Percentiles rank a stretch among this genome's conserved stretches.
These are phyloP conservation scores for Agrilus cyanescens DNA, from an alignment of 2,888 invertebrate species.

Conservation along the genomic window DNA sequence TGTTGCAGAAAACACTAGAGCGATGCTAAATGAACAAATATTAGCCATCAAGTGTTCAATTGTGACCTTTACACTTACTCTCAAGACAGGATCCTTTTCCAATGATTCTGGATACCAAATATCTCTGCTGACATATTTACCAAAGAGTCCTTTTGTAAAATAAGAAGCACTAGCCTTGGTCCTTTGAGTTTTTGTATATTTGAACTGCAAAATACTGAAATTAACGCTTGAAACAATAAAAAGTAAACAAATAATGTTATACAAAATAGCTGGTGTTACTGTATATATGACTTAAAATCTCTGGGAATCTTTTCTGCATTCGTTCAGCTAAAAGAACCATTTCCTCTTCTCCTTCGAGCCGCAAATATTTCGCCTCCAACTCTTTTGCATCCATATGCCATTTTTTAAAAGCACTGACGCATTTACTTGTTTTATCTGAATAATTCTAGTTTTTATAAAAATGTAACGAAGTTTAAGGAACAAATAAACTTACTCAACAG, in stretches of 20 bases:
- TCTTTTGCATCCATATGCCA: conserved; percentile 47
- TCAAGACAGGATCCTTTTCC: conserved; percentile 23
- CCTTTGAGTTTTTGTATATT: conserved; percentile 58
- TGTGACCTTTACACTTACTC: too few species aligned
- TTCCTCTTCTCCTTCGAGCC: conserved; percentile 66
- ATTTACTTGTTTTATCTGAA: too few species aligned
- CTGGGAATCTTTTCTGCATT: conserved; percentile 59
- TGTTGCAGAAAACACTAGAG: too few species aligned
- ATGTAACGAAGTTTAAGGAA: too few species aligned
- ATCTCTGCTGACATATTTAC: conserved; percentile 40
- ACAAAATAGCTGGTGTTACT: conserved; percentile 42
- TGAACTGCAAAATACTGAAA: conserved; percentile 40
- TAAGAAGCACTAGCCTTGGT: conserved; percentile 55
- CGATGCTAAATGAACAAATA: too few species aligned
- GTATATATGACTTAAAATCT: conserved; percentile 48
- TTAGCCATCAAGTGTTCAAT: too few species aligned
- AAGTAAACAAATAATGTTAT: neutral
- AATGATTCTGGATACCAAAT: conserved; percentile 48
- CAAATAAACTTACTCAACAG: too few species aligned
- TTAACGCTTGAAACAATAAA: neutral
- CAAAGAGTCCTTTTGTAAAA: conserved; percentile 59
- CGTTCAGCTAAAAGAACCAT: conserved; percentile 60
- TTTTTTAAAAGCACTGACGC: conserved; percentile 30
- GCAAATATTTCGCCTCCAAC: conserved; percentile 47
- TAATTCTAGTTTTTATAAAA: too few species aligned